Evolutionary conservation across 23 tunicate genomes (phyloP).

Genomic region (Ciona savignyi): DNA sequence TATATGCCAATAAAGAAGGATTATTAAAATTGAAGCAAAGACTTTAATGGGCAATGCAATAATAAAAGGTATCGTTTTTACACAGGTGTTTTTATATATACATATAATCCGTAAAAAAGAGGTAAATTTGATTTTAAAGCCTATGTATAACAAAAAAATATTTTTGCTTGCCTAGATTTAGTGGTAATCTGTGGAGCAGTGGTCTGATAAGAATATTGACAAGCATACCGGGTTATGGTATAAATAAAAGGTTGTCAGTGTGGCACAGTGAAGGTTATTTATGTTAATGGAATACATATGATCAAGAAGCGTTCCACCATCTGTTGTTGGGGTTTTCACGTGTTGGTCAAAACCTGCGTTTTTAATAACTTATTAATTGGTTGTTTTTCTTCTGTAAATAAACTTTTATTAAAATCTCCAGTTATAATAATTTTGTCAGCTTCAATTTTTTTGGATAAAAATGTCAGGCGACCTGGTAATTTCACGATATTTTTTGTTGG

Average conservation of each 20-base stretch:
- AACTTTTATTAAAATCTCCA: constrained; percentile 12
- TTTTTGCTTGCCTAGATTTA: no score
- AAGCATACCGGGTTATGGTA: constrained; percentile 9
- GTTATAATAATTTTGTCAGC: not conserved
- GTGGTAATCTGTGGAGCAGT: no score
- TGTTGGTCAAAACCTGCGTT: not conserved
- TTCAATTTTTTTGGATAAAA: not conserved
- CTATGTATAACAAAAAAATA: no score
- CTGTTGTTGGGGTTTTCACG: not conserved
- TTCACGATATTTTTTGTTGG: no score
- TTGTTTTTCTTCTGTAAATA: not conserved
- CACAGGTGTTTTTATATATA: no score
- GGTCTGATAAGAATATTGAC: not conserved
- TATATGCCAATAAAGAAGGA: no score
- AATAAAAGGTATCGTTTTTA: no score
- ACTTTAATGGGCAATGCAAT: no score
- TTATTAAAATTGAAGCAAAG: no score
- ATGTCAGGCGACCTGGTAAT: no score
- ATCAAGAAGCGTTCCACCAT: constrained; percentile 4
- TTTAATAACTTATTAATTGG: not conserved
- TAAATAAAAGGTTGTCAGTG: constrained; percentile 5
- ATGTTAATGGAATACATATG: not conserved
- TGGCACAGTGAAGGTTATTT: not conserved
- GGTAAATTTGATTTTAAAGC: no score
- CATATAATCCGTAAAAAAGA: no score